Evolutionary conservation across 2,113 vertebrate species (phyloP).

Genomic region (Tyto alba): DNA sequence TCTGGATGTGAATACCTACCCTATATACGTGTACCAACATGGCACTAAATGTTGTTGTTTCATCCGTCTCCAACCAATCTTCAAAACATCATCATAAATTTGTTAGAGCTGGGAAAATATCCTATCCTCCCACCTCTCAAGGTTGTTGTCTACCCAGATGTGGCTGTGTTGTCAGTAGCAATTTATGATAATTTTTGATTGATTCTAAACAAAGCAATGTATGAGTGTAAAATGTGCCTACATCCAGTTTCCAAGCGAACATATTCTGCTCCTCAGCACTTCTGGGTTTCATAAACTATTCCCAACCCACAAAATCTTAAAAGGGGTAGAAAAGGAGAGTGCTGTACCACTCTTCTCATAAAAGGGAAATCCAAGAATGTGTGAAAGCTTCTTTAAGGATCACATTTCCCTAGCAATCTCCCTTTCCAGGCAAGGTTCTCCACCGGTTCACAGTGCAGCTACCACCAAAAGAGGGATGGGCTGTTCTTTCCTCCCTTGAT

Average conservation of each 20-base stretch:
- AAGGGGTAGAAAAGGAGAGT: not conserved
- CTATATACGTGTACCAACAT: rapidly evolving
- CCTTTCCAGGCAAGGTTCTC: not conserved
- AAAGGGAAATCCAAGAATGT: not conserved
- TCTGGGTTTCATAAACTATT: not conserved
- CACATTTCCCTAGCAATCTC: not conserved
- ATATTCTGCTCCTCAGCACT: not conserved
- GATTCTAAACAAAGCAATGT: not conserved
- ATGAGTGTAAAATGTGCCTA: not conserved
- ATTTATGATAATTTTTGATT: not conserved
- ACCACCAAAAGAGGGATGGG: not conserved
- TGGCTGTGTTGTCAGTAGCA: not conserved
- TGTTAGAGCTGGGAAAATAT: not conserved
- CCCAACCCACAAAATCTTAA: not conserved
- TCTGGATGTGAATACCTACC: not conserved
- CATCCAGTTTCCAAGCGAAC: rapidly evolving
- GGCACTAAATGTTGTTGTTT: not conserved
- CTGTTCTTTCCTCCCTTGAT: not conserved
- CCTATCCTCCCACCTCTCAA: not conserved
- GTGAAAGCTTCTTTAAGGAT: not conserved
- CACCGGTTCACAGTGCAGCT: rapidly evolving
- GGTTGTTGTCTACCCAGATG: not conserved
- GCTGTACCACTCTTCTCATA: not conserved
- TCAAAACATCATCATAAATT: not conserved
- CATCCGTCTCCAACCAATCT: not conserved